Percentiles rank a stretch among this genome's conserved stretches.
These are phyloP conservation scores for Troides aeacus DNA, from an alignment of 2,888 invertebrate species.

Conservation along the genomic window DNA sequence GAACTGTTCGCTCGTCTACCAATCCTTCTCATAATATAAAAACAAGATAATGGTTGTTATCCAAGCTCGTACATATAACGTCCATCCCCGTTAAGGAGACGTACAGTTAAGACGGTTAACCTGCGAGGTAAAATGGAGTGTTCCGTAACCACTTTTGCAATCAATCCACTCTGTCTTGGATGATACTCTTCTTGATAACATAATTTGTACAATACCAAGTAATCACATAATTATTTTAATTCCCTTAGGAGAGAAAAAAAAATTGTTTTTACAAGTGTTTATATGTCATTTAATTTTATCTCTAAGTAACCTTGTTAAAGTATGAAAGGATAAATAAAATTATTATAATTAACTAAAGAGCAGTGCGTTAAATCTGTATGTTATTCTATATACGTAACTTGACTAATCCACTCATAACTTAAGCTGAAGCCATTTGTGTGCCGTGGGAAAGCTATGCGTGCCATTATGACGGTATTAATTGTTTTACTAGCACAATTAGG, in stretches of 20 bases:
- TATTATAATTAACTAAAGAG: slow-evolving; percentile 1
- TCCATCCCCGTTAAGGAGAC: background rate
- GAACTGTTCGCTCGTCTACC: no score
- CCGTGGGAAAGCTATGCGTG: slow-evolving; percentile 16
- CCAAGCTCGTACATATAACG: background rate
- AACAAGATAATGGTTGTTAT: background rate
- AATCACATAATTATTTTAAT: no score
- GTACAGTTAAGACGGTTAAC: background rate
- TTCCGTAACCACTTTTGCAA: background rate
- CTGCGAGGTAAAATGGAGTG: background rate
- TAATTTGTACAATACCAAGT: no score
- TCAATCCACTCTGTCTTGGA: no score
- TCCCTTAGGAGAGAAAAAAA: background rate
- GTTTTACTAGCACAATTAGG: slow-evolving; percentile 19
- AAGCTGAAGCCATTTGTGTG: slow-evolving; percentile 24
- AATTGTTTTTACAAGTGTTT: no score
- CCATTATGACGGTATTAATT: slow-evolving; percentile 26
- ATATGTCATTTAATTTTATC: background rate
- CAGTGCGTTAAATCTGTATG: background rate
- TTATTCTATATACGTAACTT: slow-evolving; percentile 13
- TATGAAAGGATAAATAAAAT: background rate
- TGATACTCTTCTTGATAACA: no score
- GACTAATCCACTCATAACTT: slow-evolving; percentile 28
- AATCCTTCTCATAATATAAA: no score
- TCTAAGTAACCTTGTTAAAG: background rate